Conservation (phyloP, 2,797 vertebrate genomes). For the Glossophaga mutica region DNA sequence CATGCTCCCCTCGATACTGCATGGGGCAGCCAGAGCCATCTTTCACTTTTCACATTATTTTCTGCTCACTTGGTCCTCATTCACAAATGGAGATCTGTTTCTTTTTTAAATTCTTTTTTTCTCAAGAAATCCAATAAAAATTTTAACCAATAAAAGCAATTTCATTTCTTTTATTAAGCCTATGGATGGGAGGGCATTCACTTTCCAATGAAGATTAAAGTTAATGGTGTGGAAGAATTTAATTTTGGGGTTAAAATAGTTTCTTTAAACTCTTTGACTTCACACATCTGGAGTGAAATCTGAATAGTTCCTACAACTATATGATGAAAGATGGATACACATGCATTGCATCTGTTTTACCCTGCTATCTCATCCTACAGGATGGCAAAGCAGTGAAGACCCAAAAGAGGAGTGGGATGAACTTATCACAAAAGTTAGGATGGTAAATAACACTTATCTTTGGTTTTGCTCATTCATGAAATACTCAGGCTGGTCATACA, state of each 20-base stretch:
- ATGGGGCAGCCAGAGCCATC: slow-evolving; percentile 10
- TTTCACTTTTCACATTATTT: slow-evolving; percentile 45
- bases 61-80: slow-evolving; percentile 63
- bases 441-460: not conserved
- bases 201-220: slow-evolving; percentile 13
- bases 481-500: not conserved
- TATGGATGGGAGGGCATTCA: not conserved
- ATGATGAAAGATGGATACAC: not conserved
- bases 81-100: slow-evolving; percentile 46
- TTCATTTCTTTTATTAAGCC: slow-evolving; percentile 42
- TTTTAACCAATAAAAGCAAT: not conserved
- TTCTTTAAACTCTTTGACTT: not conserved
- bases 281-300: not conserved
- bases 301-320: not conserved
- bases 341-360: not conserved
- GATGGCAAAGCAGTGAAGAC: not conserved
- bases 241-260: not conserved
- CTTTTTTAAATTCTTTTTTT: slow-evolving; percentile 1
- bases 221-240: slow-evolving; percentile 10
- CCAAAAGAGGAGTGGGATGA: not conserved
- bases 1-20: not conserved
- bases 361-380: not conserved
- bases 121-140: slow-evolving; percentile 29
- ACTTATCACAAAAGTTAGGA: not conserved
- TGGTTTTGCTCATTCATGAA: not conserved